phyloP scores from a whole-genome alignment of 2,888 invertebrate genomes.

The Helleia helle region DNA sequence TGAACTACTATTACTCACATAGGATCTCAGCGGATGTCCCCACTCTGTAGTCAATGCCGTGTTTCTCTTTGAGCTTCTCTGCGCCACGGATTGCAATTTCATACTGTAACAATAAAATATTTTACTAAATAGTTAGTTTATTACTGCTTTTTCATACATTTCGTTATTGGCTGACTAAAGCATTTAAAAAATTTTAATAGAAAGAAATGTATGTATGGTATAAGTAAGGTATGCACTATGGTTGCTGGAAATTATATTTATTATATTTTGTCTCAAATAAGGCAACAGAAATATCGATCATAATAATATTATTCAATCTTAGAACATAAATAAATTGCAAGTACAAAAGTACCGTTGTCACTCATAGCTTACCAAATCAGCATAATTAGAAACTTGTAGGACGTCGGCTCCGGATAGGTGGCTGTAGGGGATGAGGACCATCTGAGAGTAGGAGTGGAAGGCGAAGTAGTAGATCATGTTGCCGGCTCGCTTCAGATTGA shows the following conservation, averaged over 20 bases:
- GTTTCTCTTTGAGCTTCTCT: conserved; percentile 31
- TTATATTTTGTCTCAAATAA: too few species aligned
- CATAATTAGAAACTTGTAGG: conserved; percentile 39
- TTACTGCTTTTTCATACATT: too few species aligned
- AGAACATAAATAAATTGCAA: too few species aligned
- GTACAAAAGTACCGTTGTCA: not conserved
- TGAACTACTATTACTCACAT: conserved; percentile 40
- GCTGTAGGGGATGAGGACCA: conserved; percentile 60
- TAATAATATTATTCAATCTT: too few species aligned
- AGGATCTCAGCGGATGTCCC: conserved; percentile 51
- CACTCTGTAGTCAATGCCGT: conserved; percentile 41
- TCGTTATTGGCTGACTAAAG: too few species aligned
- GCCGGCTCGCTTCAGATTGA: conserved; percentile 27
- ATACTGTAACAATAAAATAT: conserved; percentile 30
- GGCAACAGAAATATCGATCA: too few species aligned
- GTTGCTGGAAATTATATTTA: too few species aligned
- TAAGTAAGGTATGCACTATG: too few species aligned
- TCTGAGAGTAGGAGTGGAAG: conserved; percentile 73
- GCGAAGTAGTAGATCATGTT: conserved; percentile 59
- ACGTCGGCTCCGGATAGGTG: conserved; percentile 34
- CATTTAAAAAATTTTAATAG: too few species aligned
- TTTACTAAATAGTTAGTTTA: not conserved
- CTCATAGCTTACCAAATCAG: conserved; percentile 37
- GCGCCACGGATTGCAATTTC: conserved; percentile 46
- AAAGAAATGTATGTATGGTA: too few species aligned